Conservation (phyloP, 2,797 vertebrate genomes). For the Crenuchus spilurus region DNA sequence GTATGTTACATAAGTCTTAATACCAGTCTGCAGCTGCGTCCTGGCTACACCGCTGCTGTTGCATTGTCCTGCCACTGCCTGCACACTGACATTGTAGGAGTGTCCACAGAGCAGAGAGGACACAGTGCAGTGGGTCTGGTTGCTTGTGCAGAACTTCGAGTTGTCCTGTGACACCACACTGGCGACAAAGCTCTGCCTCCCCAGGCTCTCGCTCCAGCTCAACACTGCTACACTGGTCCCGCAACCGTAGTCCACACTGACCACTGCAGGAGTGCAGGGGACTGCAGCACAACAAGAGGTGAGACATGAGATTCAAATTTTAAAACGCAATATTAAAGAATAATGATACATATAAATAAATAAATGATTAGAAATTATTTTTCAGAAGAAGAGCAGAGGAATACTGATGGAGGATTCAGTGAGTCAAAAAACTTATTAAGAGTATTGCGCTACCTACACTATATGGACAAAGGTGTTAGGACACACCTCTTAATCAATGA, state of each 20-base stretch:
- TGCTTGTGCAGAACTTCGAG: conserved; percentile 56
- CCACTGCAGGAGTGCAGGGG: conserved; percentile 71
- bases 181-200: conserved; percentile 62
- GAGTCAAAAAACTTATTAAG: no score
- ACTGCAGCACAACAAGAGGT: conserved; percentile 56
- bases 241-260: conserved; percentile 66
- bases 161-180: conserved; percentile 46
- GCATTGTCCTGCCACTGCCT: conserved; percentile 67
- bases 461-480: no score
- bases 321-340: no score
- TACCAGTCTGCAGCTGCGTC: conserved; percentile 70
- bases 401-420: no score
- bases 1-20: background rate
- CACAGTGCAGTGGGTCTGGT: conserved; percentile 66
- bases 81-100: conserved; percentile 66
- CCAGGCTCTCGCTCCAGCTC: conserved; percentile 73
- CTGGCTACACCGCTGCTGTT: conserved; percentile 68
- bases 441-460: no score
- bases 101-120: conserved; percentile 68
- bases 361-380: no score
- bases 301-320: background rate
- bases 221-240: conserved; percentile 61
- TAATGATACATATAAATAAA: no score
- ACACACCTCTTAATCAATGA: no score
- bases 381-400: no score